These are phyloP conservation scores for Agapornis roseicollis DNA, from an alignment of 2,113 vertebrate genomes.

Conservation along the genomic window DNA sequence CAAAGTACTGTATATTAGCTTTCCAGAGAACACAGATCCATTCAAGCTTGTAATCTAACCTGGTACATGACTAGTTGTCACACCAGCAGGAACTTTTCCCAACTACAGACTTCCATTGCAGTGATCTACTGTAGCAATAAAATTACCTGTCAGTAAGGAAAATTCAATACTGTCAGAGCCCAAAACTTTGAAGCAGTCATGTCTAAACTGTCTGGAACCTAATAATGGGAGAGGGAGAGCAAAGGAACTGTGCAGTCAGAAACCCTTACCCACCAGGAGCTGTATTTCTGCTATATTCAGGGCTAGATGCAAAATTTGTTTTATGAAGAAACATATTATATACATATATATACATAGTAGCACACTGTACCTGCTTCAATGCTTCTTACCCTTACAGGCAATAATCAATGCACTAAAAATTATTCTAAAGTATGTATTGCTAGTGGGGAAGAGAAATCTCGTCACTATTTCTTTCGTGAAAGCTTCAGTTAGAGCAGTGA, in stretches of 20 bases:
- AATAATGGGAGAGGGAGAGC: not conserved
- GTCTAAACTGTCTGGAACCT: not conserved
- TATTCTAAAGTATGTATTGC: not conserved
- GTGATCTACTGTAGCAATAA: not conserved
- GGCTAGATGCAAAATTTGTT: not conserved
- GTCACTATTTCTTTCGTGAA: not conserved
- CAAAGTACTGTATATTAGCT: not conserved
- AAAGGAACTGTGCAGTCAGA: not conserved
- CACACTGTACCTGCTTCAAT: not conserved
- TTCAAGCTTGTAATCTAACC: not conserved
- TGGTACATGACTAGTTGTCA: not conserved
- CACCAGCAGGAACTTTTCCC: not conserved
- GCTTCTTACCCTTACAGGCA: not conserved
- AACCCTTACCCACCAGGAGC: not conserved
- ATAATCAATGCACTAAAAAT: not conserved
- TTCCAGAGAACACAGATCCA: not conserved
- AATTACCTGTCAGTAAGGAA: not conserved
- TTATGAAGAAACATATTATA: not conserved
- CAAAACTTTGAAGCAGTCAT: not conserved
- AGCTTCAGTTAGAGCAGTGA: not conserved
- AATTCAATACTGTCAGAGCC: not conserved
- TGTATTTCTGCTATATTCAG: not conserved
- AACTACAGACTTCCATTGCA: not conserved
- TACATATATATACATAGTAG: too few species aligned
- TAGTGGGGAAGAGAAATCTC: not conserved